Percentiles rank a stretch among this genome's conserved stretches.
phyloP scores from a whole-genome alignment of 2,888 invertebrate genomes.

The Nephrotoma guestfalica region DNA sequence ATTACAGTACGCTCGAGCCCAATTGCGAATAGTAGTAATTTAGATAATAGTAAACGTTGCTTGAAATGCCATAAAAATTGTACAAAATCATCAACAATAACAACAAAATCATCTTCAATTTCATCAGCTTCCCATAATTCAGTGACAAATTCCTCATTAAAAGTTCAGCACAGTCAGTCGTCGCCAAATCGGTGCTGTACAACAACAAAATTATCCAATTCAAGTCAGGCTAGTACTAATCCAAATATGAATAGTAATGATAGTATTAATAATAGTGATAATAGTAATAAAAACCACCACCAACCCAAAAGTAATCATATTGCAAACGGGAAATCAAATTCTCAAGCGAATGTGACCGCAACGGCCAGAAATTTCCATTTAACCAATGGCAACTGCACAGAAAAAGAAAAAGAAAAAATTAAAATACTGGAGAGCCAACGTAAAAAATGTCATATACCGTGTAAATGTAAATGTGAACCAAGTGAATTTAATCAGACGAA shows the following conservation, averaged over 20 bases:
- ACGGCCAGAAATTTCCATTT: background rate
- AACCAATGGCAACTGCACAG: background rate
- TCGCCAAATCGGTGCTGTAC: slow-evolving; percentile 31
- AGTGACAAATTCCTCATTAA: slow-evolving; percentile 19
- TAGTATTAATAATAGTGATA: background rate
- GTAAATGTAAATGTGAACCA: slow-evolving; percentile 29
- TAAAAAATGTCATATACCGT: slow-evolving; percentile 14
- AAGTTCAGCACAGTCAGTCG: slow-evolving; percentile 32
- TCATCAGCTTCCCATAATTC: background rate
- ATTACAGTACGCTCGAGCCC: slow-evolving; percentile 65
- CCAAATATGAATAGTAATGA: background rate
- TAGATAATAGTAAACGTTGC: slow-evolving; percentile 56
- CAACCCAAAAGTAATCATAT: background rate
- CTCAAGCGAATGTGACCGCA: too few species aligned
- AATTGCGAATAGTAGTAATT: slow-evolving; percentile 31
- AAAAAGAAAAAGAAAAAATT: slow-evolving; percentile 3
- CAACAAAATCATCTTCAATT: slow-evolving; percentile 5
- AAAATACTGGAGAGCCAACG: background rate
- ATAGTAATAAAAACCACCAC: background rate
- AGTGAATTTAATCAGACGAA: slow-evolving; percentile 27
- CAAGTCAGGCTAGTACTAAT: background rate
- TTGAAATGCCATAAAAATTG: slow-evolving; percentile 67
- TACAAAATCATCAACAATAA: slow-evolving; percentile 21
- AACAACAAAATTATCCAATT: background rate
- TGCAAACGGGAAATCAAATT: background rate